Percentiles rank a stretch among this genome's conserved stretches.
Conservation (phyloP, 2,888 invertebrate species). For the Ptycholaimellus sp. region DNA sequence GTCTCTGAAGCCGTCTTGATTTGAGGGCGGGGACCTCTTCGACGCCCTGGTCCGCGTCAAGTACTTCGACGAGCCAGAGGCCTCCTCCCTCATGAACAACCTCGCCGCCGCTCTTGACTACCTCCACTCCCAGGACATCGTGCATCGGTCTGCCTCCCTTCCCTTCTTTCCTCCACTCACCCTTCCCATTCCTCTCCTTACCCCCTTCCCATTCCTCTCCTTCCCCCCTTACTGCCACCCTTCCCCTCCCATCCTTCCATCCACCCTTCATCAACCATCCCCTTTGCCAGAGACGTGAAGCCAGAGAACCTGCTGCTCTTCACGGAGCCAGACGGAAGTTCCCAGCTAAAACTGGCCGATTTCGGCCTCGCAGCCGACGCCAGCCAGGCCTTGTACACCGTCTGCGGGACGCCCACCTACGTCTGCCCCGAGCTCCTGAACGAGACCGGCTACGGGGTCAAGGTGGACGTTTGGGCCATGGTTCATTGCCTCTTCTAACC, state of each 20-base stretch:
- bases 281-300: slow-evolving; percentile 91
- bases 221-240: too few species aligned
- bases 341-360: slow-evolving; percentile 69
- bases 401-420: slow-evolving; percentile 97
- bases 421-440: slow-evolving; percentile 91
- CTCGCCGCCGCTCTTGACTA: slow-evolving; percentile 64
- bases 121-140: slow-evolving; percentile 71
- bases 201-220: too few species aligned
- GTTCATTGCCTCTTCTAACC: too few species aligned
- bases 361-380: slow-evolving; percentile 76
- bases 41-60: slow-evolving; percentile 78
- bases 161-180: too few species aligned
- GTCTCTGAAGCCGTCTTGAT: not conserved
- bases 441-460: slow-evolving; percentile 48
- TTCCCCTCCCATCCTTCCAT: too few species aligned
- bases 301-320: slow-evolving; percentile 78
- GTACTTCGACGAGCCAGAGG: slow-evolving; percentile 75
- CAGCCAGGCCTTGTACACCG: slow-evolving; percentile 43
- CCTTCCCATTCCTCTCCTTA: too few species aligned
- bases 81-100: slow-evolving; percentile 65
- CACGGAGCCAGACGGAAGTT: too few species aligned
- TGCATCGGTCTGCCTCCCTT: too few species aligned
- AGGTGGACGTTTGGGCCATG: slow-evolving; percentile 98
- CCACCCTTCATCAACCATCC: too few species aligned
- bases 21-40: slow-evolving; percentile 79